Base-by-base conservation (phyloP, 1,140 invertebrate species). In the Battus philenor region DNA sequence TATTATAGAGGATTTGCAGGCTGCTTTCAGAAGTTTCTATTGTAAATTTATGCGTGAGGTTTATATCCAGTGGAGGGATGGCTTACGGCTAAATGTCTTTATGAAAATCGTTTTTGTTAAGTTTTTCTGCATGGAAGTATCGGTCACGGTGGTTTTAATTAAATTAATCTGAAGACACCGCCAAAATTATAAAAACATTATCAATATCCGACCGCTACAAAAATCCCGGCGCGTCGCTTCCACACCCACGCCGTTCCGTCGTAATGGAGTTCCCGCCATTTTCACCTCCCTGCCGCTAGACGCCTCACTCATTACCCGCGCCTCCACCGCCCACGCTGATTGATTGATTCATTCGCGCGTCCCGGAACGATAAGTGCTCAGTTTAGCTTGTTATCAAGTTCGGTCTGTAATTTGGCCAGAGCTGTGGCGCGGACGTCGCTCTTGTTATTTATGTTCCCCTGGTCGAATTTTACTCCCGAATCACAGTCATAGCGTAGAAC, bases 321-420 rank as follows among this genome's bases (percentile, higher is more conserved):
- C 47, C 64, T 54, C 50, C 48, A 60, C 50, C 59, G 44, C 54
- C 47, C 34, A 48, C 59, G 58, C 53, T 54, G 57, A 66, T 62
- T 71, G 63, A 74, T 76, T 67, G 67, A 73, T 71, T 72, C 58
- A 59, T 72, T 68, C 63, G 44, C 56, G 51, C 60, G 65, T 53
- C 55, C 65, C 54, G 67, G 50, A 56, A 64, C 68, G 70, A 68
- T 70, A 68, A 73, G 64, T 69, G 68, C 59, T 61, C 64, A 65
- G 51, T 63, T 55, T 60, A 60, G 61, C 68, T 67, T 56, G 59
- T 67, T 74, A 66, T 76, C 67, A 72, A 65, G 58, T 62, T 54
- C 34, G 48, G 44, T 22, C 16, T 39, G 50, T 47, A 30, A 52
- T 52, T 52, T 47, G 39, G 41, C 16, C 18, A 47, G 44, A 9